A percentile compares a stretch with the other conserved stretches of the same genome.
phyloP scores from a whole-genome alignment of 2,797 vertebrate genomes.

The Artibeus lituratus region DNA sequence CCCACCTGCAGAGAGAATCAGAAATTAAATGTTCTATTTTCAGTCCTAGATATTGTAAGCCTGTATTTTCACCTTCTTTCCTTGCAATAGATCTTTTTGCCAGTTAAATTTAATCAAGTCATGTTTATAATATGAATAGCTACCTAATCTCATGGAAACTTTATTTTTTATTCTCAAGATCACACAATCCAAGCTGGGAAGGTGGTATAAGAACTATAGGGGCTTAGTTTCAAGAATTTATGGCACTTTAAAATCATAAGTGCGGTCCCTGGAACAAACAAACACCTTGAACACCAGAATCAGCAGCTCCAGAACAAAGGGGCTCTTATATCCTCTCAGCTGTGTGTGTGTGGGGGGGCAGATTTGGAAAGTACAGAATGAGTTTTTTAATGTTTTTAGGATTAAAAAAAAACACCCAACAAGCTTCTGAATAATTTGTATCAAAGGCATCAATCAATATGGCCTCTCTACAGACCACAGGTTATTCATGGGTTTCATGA shows the following conservation, averaged over 20 bases:
- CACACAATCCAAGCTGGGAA: conserved; percentile 42
- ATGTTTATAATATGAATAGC: conserved; percentile 37
- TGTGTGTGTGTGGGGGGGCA: not conserved
- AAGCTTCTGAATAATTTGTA: conserved; percentile 8
- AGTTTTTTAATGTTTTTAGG: not conserved
- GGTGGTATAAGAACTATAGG: not conserved
- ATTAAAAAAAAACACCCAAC: not conserved
- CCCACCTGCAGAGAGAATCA: conserved; percentile 33
- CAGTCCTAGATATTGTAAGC: conserved; percentile 49
- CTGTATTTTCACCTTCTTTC: not conserved
- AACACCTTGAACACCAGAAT: conserved; percentile 31
- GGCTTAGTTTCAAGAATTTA: conserved; percentile 23
- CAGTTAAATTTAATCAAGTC: not conserved
- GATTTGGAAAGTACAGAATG: conserved; percentile 35
- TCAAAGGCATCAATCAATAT: conserved; percentile 25
- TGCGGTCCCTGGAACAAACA: conserved; percentile 23
- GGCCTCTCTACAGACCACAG: not conserved
- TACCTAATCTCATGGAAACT: conserved; percentile 44
- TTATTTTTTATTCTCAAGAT: conserved; percentile 27
- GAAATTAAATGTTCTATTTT: conserved; percentile 7
- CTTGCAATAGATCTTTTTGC: conserved; percentile 33
- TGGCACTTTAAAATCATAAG: conserved; percentile 42
- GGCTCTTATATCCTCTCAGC: conserved; percentile 5
- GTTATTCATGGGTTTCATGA: not conserved
- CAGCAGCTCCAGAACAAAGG: not conserved